Conservation (phyloP, 2,113 vertebrate species). For the Salvelinus fontinalis region DNA sequence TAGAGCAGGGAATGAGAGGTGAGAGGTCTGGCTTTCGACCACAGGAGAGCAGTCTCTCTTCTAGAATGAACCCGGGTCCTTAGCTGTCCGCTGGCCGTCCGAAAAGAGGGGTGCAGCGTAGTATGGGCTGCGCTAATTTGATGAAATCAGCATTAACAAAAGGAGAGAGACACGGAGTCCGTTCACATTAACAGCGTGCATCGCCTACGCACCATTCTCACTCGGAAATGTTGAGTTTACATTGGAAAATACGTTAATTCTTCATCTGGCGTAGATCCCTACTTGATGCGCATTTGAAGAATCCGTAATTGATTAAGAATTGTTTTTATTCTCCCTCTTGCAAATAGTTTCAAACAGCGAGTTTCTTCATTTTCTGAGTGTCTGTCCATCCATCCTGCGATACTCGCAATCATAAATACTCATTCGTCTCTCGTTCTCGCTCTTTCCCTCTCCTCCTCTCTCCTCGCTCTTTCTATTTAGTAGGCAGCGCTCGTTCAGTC, state of each 20-base stretch:
- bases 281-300: neutral
- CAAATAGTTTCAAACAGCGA: slow-evolving; percentile 39
- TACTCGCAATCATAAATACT: slow-evolving; percentile 50
- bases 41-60: neutral
- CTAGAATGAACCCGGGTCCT: neutral
- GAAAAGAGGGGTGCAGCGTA: neutral
- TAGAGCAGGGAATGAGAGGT: slow-evolving; percentile 25
- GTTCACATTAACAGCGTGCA: slow-evolving; percentile 30
- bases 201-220: slow-evolving; percentile 31
- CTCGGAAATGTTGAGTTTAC: slow-evolving; percentile 5
- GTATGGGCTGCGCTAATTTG: slow-evolving; percentile 19
- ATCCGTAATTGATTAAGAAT: slow-evolving; percentile 11
- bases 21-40: neutral
- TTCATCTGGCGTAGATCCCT: neutral
- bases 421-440: slow-evolving; percentile 39
- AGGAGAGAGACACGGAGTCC: slow-evolving; percentile 27
- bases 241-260: neutral
- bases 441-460: slow-evolving; percentile 40
- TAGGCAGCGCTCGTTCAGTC: slow-evolving; percentile 71
- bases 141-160: neutral
- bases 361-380: slow-evolving; percentile 52
- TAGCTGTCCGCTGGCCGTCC: neutral
- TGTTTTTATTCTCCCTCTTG: slow-evolving; percentile 11
- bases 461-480: slow-evolving; percentile 56
- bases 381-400: slow-evolving; percentile 59